A percentile compares a stretch with the other conserved stretches of the same genome.
Evolutionary conservation across 2,888 invertebrate species (phyloP).

Genomic region (Dastarcus helophoroides): DNA sequence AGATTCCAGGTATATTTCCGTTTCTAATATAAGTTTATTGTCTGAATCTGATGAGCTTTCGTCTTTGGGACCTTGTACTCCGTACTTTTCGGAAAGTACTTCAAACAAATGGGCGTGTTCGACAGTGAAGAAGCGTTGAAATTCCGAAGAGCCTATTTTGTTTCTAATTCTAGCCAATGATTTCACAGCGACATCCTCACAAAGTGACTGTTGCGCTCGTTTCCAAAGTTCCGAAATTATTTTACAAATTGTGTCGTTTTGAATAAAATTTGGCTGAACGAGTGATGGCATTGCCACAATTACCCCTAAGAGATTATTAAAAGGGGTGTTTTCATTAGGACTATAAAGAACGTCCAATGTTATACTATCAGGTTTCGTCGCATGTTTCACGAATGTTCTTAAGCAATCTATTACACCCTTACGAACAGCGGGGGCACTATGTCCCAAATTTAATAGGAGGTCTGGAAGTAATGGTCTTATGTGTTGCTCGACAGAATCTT

Average conservation of each 20-base stretch:
- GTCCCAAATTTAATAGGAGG: constrained; percentile 67
- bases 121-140: constrained; percentile 39
- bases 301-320: constrained; percentile 32
- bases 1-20: constrained; percentile 70
- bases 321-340: constrained; percentile 39
- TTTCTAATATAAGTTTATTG: constrained; percentile 66
- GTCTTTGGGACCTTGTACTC: constrained; percentile 22
- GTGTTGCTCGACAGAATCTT: constrained; percentile 52
- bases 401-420: constrained; percentile 70
- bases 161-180: constrained; percentile 60
- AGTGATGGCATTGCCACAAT: constrained; percentile 34
- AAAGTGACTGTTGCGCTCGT: constrained; percentile 15
- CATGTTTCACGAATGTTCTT: constrained; percentile 58
- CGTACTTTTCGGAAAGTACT: constrained; percentile 49
- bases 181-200: constrained; percentile 54
- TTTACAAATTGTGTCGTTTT: constrained; percentile 12
- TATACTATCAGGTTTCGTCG: constrained; percentile 54
- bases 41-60: constrained; percentile 22
- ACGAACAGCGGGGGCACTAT: constrained; percentile 66
- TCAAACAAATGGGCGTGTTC: constrained; percentile 42
- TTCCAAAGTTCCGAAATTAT: constrained; percentile 11
- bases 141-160: constrained; percentile 53
- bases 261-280: constrained; percentile 28
- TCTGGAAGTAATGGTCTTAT: constrained; percentile 53
- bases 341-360: constrained; percentile 49